Percentiles rank a stretch among this genome's conserved stretches.
Evolutionary conservation across 1,140 invertebrate species (phyloP).

Genomic region (Daktulosphaira vitifoliae): DNA sequence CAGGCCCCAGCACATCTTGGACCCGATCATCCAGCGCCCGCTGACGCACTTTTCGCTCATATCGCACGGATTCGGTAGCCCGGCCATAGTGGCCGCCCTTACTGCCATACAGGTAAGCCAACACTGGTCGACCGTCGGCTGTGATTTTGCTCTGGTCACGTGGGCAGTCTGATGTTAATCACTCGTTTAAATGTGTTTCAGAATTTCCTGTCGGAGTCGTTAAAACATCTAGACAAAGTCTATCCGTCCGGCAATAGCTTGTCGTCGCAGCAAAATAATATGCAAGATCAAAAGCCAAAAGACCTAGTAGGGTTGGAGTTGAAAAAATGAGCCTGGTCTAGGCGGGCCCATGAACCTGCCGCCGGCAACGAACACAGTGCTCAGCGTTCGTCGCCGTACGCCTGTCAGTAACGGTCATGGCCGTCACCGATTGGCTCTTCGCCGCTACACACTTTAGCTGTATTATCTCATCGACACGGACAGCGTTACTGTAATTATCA

Average conservation of each 20-base stretch:
- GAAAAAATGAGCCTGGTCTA: constrained; percentile 43
- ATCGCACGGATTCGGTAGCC: constrained; percentile 97
- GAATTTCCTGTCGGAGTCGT: constrained; percentile 93
- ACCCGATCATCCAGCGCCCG: constrained; percentile 91
- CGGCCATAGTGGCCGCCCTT: constrained; percentile 92
- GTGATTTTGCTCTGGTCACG: too few relatives aligned
- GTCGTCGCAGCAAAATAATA: constrained; percentile 36
- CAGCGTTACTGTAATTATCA: too few relatives aligned
- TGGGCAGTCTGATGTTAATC: too few relatives aligned
- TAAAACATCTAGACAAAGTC: constrained; percentile 94
- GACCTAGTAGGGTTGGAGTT: constrained; percentile 40
- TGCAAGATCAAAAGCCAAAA: constrained; percentile 44
- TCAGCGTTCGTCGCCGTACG: neutral
- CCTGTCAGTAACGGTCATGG: constrained; percentile 31
- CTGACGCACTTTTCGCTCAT: constrained; percentile 97
- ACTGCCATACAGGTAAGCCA: constrained; percentile 76
- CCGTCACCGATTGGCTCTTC: neutral
- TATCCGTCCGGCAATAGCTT: constrained; percentile 58
- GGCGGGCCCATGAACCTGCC: constrained; percentile 35
- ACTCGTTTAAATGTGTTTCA: too few relatives aligned
- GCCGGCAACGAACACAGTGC: constrained; percentile 9
- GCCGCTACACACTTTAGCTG: neutral
- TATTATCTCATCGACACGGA: too few relatives aligned
- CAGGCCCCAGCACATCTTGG: constrained; percentile 83
- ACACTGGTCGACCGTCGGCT: too few relatives aligned